Base-by-base conservation (phyloP, 2,113 vertebrate genomes). In the Phainopepla nitens region DNA sequence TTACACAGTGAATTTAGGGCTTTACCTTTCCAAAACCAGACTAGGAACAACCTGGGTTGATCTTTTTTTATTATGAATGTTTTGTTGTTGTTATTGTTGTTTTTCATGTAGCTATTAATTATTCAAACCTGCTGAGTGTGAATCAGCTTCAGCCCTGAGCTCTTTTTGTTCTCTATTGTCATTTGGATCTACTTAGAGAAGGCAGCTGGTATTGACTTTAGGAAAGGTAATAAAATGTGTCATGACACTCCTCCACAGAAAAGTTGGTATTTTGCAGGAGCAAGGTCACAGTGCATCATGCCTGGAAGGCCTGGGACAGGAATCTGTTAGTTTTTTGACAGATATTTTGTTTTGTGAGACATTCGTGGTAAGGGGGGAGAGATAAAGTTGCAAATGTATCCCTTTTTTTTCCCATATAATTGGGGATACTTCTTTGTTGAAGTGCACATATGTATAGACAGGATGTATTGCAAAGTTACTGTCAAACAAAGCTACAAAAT, bases 311-410 rank as follows among this genome's bases (percentile, higher is more conserved):
- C 15, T 24, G 23, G 36, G 13, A 85, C 6, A 35, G 8, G 11
- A 64, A 33, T 73, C 11, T 33, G 22, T 57, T 18, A 5, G 7
- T 0, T 39, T 88, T 91, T 70, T 73, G 58, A 41, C 2, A 60
- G 7, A 11, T 85, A 44, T 0, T 7, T 25, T 65, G 11, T 68
- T 94, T 71, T 39, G 12, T 45, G 33, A 79, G 27, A 16, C 36
- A 36, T 7, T 39, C 6, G 7, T 25, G 5, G 7, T n/a, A 23
- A 80, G 8, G 14, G 6, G 15, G 23, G 25, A 70, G 12, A 50
- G 19, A 20, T 9, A 18, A 23, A 62, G 24, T 41, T 0, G 0
- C 4, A 93, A 68, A 87, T 9, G 5, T 29, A 36, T 53, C 12
- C 10, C 5, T 21, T 47, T 81, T 70, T 68, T 54, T 50, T 7